phyloP scores from a whole-genome alignment of 2,888 invertebrate species.

The Chloroclystis v-ata region DNA sequence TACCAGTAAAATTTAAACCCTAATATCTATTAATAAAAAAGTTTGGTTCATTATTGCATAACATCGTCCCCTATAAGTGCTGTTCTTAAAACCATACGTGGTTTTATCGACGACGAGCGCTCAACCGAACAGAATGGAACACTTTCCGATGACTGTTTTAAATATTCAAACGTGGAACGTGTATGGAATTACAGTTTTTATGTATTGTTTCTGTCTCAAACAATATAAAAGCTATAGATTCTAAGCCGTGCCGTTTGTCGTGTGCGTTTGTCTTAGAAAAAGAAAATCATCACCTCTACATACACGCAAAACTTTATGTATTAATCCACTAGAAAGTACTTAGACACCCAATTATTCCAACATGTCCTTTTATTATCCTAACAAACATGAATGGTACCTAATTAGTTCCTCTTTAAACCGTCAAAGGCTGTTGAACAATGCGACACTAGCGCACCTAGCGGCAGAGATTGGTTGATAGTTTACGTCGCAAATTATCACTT shows the following conservation, averaged over 20 bases:
- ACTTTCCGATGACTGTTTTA: conserved; percentile 48
- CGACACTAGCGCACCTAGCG: conserved; percentile 13
- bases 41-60: conserved; percentile 31
- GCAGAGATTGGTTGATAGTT: conserved; percentile 1
- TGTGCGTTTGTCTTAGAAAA: too few species aligned
- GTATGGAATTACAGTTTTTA: conserved; percentile 1
- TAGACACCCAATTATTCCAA: too few species aligned
- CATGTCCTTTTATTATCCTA: too few species aligned
- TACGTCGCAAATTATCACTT: not conserved
- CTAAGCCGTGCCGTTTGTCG: too few species aligned
- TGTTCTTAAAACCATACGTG: conserved; percentile 72
- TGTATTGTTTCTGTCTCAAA: too few species aligned
- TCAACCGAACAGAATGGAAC: conserved; percentile 44
- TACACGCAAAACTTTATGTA: too few species aligned
- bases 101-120: conserved; percentile 55
- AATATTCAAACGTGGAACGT: conserved; percentile 33
- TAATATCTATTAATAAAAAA: too few species aligned
- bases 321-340: too few species aligned
- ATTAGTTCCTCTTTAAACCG: conserved; percentile 19
- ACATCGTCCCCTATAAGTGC: conserved; percentile 58
- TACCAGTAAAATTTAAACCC: too few species aligned
- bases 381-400: conserved; percentile 6
- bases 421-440: conserved; percentile 18
- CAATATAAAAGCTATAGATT: too few species aligned
- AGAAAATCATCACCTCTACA: too few species aligned